Evolutionary conservation across 2,888 invertebrate species (phyloP).

Genomic region (Brachyptera putata): DNA sequence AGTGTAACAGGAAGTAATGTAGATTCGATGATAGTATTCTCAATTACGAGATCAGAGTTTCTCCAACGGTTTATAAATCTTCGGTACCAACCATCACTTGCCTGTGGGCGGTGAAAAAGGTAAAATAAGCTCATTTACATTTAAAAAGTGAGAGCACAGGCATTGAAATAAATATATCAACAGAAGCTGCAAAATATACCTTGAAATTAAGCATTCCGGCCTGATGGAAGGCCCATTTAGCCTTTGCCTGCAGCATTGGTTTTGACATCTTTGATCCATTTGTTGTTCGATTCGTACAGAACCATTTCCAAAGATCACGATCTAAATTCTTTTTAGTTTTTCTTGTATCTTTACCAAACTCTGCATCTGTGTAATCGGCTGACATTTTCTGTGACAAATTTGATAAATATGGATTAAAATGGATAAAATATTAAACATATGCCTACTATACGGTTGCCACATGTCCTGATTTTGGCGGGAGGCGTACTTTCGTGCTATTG

Average conservation of each 20-base stretch:
- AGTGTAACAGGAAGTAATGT: too few species aligned
- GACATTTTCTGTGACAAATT: too few species aligned
- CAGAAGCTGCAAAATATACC: conserved; percentile 16
- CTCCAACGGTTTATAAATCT: conserved; percentile 28
- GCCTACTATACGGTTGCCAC: too few species aligned
- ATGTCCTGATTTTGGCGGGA: too few species aligned
- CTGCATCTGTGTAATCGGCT: too few species aligned
- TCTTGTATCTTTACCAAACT: too few species aligned
- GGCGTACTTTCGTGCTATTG: too few species aligned
- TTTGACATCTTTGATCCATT: conserved; percentile 21
- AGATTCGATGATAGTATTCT: background rate
- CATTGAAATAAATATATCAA: background rate
- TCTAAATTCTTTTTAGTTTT: background rate
- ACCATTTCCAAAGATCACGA: conserved; percentile 28
- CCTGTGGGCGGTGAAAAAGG: conserved; percentile 7
- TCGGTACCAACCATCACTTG: conserved; percentile 31
- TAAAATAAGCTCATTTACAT: background rate
- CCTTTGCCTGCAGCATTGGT: conserved; percentile 23
- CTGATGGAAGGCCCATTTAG: conserved; percentile 22
- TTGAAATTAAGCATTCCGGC: conserved; percentile 29
- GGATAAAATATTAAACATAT: too few species aligned
- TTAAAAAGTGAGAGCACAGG: background rate
- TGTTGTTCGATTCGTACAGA: conserved; percentile 5
- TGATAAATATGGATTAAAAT: too few species aligned
- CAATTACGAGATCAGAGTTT: background rate